Evolutionary conservation across 2,888 invertebrate genomes (phyloP).

Genomic region (Ornithoptera priamus): DNA sequence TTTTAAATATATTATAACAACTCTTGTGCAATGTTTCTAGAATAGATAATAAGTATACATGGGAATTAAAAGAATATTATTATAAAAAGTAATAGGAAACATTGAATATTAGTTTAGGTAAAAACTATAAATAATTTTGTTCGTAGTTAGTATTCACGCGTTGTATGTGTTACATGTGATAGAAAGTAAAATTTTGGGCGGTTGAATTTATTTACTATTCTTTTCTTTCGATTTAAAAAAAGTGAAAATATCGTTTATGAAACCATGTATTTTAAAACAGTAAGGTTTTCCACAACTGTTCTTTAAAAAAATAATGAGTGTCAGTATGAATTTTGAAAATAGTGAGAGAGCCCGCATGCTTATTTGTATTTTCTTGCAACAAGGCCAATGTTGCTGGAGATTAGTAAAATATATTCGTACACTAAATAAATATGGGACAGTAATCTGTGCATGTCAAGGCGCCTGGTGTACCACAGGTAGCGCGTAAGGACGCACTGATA

Average conservation of each 20-base stretch:
- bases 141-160: not conserved
- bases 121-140: not conserved
- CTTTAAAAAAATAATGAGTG: not conserved
- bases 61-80: not conserved
- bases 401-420: conserved; percentile 4
- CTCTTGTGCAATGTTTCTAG: too few species aligned
- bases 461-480: conserved; percentile 36
- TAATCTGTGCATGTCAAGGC: conserved; percentile 62
- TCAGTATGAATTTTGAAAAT: not conserved
- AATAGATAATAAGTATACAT: not conserved
- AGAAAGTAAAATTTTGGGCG: conserved; percentile 4
- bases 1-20: too few species aligned
- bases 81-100: too few species aligned
- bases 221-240: not conserved
- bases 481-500: conserved; percentile 53
- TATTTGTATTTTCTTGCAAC: not conserved
- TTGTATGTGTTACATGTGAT: conserved; percentile 1
- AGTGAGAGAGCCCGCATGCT: conserved; percentile 4
- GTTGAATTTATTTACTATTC: conserved; percentile 10
- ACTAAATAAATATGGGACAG: conserved; percentile 35
- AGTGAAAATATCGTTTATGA: not conserved
- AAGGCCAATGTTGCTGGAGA: conserved; percentile 5
- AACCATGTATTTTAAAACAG: not conserved
- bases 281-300: too few species aligned
- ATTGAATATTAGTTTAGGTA: not conserved